phyloP scores from a whole-genome alignment of 2,113 vertebrate species.

The Theristicus caerulescens region DNA sequence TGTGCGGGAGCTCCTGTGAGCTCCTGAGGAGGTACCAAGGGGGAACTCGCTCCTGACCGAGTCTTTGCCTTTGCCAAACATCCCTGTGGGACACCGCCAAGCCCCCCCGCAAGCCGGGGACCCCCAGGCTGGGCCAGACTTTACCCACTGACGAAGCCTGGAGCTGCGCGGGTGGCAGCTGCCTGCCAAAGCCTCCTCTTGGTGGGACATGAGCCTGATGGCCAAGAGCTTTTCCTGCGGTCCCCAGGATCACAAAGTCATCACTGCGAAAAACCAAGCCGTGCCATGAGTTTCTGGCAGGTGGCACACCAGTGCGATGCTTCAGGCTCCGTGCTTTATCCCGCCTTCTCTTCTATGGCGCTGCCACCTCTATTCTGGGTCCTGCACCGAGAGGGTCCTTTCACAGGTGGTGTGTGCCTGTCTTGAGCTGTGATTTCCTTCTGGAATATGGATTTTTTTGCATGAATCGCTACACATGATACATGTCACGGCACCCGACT shows the following conservation, averaged over 20 bases:
- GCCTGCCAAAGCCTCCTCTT: background rate
- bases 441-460: background rate
- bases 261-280: background rate
- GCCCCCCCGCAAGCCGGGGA: background rate
- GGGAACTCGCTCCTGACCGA: background rate
- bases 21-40: background rate
- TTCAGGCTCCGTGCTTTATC: accelerated
- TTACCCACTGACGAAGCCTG: background rate
- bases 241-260: background rate
- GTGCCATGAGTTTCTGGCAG: background rate
- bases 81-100: accelerated
- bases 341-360: background rate
- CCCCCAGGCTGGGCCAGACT: background rate
- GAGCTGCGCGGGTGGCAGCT: background rate
- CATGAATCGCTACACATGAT: background rate
- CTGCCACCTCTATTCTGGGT: background rate
- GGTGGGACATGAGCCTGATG: background rate
- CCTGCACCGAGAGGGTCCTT: background rate
- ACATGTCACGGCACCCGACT: background rate
- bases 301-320: accelerated
- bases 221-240: background rate
- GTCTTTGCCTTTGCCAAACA: background rate
- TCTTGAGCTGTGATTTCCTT: background rate
- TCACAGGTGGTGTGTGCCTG: background rate
- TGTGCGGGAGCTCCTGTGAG: accelerated